Evolutionary conservation across 2,113 vertebrate species (phyloP), one percentile per base, ranked within the genome.

Genomic region (Chamaea fasciata): DNA sequence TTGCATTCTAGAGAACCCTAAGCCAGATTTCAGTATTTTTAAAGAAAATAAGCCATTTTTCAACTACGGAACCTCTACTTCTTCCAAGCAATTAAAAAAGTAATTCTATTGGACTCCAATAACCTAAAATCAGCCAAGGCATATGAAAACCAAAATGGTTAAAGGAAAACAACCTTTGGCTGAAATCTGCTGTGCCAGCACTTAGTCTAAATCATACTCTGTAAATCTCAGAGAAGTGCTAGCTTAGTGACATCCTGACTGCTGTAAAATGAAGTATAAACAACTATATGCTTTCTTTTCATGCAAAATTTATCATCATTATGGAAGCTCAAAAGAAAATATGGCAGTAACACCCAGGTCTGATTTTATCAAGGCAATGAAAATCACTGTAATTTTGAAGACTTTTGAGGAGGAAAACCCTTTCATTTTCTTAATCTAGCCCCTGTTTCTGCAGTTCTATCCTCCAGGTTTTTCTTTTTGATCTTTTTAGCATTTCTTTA

Each of bases 151-250:
- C 46, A 97, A 97, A 95, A 97, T 78, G 92, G 92, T 94, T 96
- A 91, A 95, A 96, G 80, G 75, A 96, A 96, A 96, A 96, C 88
- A 95, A 96, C 88, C 87, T 93, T 96, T 96, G 87, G 83, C 85
- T 97, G 83, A 97, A 95, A 95, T 92, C 92, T 96, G 82, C 84
- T 79, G 88, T 60, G 87, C 91, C 80, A 96, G 71, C 81, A 95
- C 93, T 96, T 91, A 96, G 92, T 90, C 90, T 95, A 97, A 97
- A 96, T 92, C 89, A 89, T 85, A 74, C 95, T 96, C 89, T 88
- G 87, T 65, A 96, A 96, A 96, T 93, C 87, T 95, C 80, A 77
- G 92, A 96, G 89, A 97, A 95, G 52, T 88, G 87, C 92, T 94
- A 96, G 96, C 87, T 95, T 93, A 78, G 91, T 90, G 83, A 93